phyloP scores from a whole-genome alignment of 2,888 invertebrate species.

The Athetis lepigone region DNA sequence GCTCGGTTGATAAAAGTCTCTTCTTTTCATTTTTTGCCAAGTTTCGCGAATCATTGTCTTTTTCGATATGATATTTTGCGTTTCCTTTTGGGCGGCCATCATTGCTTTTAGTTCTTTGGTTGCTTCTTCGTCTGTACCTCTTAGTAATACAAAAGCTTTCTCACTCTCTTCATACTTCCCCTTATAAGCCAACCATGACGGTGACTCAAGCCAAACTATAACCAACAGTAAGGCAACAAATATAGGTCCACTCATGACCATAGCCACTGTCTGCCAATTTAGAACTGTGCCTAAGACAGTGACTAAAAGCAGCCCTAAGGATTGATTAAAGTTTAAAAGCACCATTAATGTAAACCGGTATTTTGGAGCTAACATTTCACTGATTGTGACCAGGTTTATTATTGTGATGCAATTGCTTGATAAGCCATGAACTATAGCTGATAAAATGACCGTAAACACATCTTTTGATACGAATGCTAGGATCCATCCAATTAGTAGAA shows the following conservation, averaged over 20 bases:
- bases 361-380: slow-evolving; percentile 58
- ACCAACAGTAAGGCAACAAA: slow-evolving; percentile 25
- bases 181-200: slow-evolving; percentile 57
- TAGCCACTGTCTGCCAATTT: slow-evolving; percentile 30
- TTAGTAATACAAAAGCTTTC: slow-evolving; percentile 38
- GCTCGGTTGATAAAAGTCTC: slow-evolving; percentile 35
- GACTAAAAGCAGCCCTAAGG: slow-evolving; percentile 29
- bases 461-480: slow-evolving; percentile 39
- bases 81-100: slow-evolving; percentile 35
- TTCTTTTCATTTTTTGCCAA: slow-evolving; percentile 21
- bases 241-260: slow-evolving; percentile 29
- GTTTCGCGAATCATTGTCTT: slow-evolving; percentile 19
- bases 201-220: slow-evolving; percentile 55
- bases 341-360: slow-evolving; percentile 47
- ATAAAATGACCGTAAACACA: slow-evolving; percentile 33
- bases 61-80: background rate
- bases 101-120: slow-evolving; percentile 22
- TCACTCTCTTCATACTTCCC: slow-evolving; percentile 43
- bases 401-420: slow-evolving; percentile 51
- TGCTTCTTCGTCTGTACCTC: slow-evolving; percentile 16
- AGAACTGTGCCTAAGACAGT: slow-evolving; percentile 17
- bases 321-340: slow-evolving; percentile 45
- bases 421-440: slow-evolving; percentile 50
- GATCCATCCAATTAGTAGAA: slow-evolving; percentile 54
- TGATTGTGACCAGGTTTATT: slow-evolving; percentile 53